Percentiles rank a stretch among this genome's conserved stretches.
These are phyloP conservation scores for Ellobium chinense DNA, from an alignment of 2,888 invertebrate species.

Conservation along the genomic window DNA sequence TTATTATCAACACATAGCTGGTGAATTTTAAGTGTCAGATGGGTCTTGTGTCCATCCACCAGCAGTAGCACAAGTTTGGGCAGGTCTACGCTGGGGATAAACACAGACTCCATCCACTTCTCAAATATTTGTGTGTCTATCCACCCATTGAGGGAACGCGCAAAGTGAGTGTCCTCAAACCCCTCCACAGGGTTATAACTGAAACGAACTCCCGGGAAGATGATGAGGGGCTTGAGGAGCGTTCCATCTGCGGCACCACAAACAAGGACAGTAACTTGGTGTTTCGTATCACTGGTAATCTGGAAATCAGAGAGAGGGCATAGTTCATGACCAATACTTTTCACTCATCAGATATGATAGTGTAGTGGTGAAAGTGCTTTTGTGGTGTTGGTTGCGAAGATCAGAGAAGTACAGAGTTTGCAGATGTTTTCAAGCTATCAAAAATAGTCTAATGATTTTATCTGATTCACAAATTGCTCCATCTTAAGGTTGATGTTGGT, in stretches of 20 bases:
- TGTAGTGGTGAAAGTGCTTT: too few species aligned
- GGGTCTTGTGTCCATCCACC: conserved; percentile 6
- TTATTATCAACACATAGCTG: not conserved
- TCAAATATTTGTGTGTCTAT: not conserved
- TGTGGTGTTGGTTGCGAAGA: too few species aligned
- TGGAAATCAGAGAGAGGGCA: too few species aligned
- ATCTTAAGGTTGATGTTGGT: too few species aligned
- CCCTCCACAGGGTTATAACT: not conserved
- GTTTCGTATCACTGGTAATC: not conserved
- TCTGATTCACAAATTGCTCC: too few species aligned
- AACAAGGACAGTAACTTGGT: conserved; percentile 16
- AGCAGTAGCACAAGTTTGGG: not conserved
- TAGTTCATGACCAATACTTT: too few species aligned
- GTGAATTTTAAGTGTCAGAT: not conserved
- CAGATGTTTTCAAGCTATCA: too few species aligned
- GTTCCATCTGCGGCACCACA: not conserved
- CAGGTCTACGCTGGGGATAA: conserved; percentile 7
- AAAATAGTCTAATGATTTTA: too few species aligned
- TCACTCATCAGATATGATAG: too few species aligned
- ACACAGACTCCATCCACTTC: conserved; percentile 15
- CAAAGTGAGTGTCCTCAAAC: not conserved
- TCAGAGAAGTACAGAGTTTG: too few species aligned
- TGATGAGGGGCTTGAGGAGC: not conserved
- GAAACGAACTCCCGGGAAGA: not conserved
- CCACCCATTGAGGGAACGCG: conserved; percentile 15